Base-by-base conservation (phyloP, 2,797 vertebrate genomes). In the Acipenser ruthenus region DNA sequence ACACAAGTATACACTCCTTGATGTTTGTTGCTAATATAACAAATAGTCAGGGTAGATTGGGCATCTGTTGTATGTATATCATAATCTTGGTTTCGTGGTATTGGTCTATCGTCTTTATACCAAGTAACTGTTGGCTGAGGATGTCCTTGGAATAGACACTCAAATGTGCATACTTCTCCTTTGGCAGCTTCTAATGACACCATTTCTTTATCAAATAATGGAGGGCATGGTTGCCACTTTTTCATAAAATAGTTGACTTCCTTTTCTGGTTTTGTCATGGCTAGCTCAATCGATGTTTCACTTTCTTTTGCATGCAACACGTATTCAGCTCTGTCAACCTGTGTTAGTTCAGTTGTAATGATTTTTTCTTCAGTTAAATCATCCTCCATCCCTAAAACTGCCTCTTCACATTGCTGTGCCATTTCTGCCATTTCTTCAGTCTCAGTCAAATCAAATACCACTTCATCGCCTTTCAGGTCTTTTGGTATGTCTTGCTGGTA, bases 1-100 rank as follows among this genome's bases (percentile, higher is more conserved):
- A 94, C 85, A 3, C 96, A 98, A 62, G 92, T 88, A 74, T 96
- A 84, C 0, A 80, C 87, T 49, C 96, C 96, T 72, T 88, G 75
- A 2, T 97, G 92, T 69, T 92, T 80, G 67, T 73, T 79, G 64
- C 88, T 92, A 78, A 93, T 90, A 69, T 91, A 90, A 64, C 86
- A 83, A 66, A 98, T 83, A 1, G 87, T 94, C 73, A 99, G 77
- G 0, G 81, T 87, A 59, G 97, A 95, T 65, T 77, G 75, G 64
- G 86, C 89, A 5, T 83, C 80, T 12, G 85, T 91, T 53, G 79
- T 90, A 2, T 86, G 73, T 62, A 91, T 87, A 0, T 90, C 80
- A 0, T 89, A 95, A 72, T 91, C 91, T 62, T 67, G 88, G 72
- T 91, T 86, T 70, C 80, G 80, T 13, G 83, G 80, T 70, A 99